Conservation (phyloP, 1,140 invertebrate genomes). For the Potamilus streckersoni region DNA sequence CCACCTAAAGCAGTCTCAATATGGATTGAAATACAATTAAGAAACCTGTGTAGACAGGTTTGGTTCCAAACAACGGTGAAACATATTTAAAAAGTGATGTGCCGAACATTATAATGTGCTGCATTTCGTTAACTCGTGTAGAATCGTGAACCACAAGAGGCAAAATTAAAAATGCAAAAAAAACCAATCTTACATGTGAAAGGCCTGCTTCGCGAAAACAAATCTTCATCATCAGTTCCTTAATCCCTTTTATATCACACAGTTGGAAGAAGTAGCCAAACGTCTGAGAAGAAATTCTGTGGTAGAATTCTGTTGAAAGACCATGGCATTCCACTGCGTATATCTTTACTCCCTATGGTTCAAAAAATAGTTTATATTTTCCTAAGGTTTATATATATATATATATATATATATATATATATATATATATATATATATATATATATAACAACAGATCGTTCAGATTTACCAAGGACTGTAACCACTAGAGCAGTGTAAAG, state of each 20-base stretch:
- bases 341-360: constrained; percentile 33
- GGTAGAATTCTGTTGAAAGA: constrained; percentile 28
- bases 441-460: not conserved
- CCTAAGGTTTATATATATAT: not conserved
- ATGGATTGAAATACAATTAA: not conserved
- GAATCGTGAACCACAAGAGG: not conserved
- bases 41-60: not conserved
- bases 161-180: not conserved
- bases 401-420: not conserved
- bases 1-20: not conserved
- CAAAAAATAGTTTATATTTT: not conserved
- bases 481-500: too few species aligned
- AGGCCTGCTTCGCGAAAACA: constrained; percentile 40
- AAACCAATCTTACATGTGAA: constrained; percentile 6
- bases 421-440: not conserved
- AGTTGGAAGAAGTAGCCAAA: constrained; percentile 38
- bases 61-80: not conserved
- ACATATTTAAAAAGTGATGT: not conserved
- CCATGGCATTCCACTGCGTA: constrained; percentile 34
- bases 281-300: constrained; percentile 28
- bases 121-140: not conserved
- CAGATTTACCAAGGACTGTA: not conserved
- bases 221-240: constrained; percentile 47
- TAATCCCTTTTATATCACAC: constrained; percentile 39
- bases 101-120: not conserved